Base-by-base conservation (phyloP, 2,888 invertebrate genomes). In the Terebella lapidaria region DNA sequence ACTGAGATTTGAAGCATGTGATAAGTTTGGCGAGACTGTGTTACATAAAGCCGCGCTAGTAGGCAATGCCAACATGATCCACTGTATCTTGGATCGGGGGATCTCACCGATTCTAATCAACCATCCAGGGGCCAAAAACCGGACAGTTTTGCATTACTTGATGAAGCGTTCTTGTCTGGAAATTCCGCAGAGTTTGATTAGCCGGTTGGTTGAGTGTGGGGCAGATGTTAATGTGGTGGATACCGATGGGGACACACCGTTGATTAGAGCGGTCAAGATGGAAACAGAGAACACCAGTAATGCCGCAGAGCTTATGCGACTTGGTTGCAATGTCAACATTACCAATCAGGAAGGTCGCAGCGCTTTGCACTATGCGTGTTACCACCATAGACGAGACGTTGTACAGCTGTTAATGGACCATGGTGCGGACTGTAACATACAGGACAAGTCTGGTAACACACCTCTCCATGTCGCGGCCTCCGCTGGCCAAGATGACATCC, bases 311-410 rank as follows among this genome's bases (percentile, higher is more conserved):
- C 30, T 57, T 27, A 15, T 57, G 5, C 18, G 18, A 10, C 27
- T 46, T 15, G 42, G 52, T 35, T 25, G 27, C 25, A 46, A 65
- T 22, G 29, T 62, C 28, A 58, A 58, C 27, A 20, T 56, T 5
- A 22, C 25, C 5, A 61, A 57, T 1, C 54, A 58, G 24, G 49
- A 26, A 10, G 60, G 62, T 25, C 29, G 60, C 2, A 60, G 58
- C 4, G 56, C 55, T 15, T 45, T 58, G 5, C 61, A 63, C 49
- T 61, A 56, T 58, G 58, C 60, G 3, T 30, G 49, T 18, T 25
- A 25, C 29, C 29, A 47, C 20, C 29, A 35, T 18, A 29, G 45
- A 15, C 22, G 18, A n/a, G 24, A 35, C 1, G 47, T 54, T 30
- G 18, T 59, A 15, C 26, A 30, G 27, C 18, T 15, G 5, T 35